These are phyloP conservation scores for Schizopygopsis pylzovi DNA, from an alignment of 2,797 vertebrate species.

Conservation along the genomic window DNA sequence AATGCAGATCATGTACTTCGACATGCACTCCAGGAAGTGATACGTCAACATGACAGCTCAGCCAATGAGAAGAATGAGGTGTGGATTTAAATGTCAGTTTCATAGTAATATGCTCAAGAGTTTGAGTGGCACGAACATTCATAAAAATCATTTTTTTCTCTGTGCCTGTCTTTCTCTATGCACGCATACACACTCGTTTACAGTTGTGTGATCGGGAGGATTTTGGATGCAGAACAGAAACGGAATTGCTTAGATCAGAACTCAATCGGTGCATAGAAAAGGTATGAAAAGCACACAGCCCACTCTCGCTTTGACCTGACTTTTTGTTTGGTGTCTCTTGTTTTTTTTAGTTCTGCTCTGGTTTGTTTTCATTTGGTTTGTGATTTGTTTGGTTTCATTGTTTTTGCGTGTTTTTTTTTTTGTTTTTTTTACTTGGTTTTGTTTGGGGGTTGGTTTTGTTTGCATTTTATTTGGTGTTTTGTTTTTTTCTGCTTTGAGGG, in stretches of 20 bases:
- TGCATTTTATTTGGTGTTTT: too few species aligned
- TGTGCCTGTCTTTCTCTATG: background rate
- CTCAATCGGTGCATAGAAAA: conserved; percentile 77
- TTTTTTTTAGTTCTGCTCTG: accelerated
- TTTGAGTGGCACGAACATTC: background rate
- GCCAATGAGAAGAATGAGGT: conserved; percentile 57
- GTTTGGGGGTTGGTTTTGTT: too few species aligned
- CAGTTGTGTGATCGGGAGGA: conserved; percentile 74
- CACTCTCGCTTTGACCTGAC: background rate
- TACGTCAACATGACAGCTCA: conserved; percentile 57
- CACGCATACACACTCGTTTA: conserved; percentile 17
- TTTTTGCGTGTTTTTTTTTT: background rate
- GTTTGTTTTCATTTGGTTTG: background rate
- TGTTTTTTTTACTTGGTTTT: background rate
- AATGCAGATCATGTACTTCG: conserved; percentile 81
- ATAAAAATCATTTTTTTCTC: background rate
- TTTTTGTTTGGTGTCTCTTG: background rate
- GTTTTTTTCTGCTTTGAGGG: background rate
- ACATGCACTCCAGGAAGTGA: conserved; percentile 77
- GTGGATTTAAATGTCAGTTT: background rate
- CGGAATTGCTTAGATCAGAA: conserved; percentile 79
- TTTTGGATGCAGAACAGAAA: conserved; percentile 75
- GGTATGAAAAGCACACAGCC: conserved; percentile 65
- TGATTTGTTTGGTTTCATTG: too few species aligned
- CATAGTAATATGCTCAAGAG: background rate